Conservation (phyloP, 2,113 vertebrate species). For the Sander vitreus region DNA sequence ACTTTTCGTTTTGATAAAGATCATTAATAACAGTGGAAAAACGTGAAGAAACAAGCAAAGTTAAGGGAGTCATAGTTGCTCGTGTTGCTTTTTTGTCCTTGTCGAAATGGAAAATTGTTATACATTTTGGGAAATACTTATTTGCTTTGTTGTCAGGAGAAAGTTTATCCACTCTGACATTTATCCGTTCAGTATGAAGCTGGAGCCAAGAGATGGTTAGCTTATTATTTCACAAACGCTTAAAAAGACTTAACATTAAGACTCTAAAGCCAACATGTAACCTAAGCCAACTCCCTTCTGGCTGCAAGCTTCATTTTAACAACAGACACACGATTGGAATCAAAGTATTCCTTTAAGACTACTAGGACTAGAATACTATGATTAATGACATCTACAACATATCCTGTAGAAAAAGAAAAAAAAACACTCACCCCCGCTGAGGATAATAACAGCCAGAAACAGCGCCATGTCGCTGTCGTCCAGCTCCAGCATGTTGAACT, state of each 20-base stretch:
- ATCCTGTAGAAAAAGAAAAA: neutral
- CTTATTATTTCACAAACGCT: too few relatives aligned
- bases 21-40: neutral
- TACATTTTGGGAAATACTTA: neutral
- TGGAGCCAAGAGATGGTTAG: too few relatives aligned
- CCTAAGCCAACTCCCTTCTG: neutral
- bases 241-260: too few relatives aligned
- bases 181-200: too few relatives aligned
- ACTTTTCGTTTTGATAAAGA: neutral
- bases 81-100: too few relatives aligned
- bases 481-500: slow-evolving; percentile 97
- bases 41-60: neutral
- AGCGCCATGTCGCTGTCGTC: slow-evolving; percentile 98
- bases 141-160: neutral
- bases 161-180: neutral
- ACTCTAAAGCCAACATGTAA: neutral
- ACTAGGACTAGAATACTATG: neutral
- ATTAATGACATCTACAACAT: neutral
- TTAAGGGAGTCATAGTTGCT: neutral
- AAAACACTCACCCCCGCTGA: slow-evolving; percentile 92
- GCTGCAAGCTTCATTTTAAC: neutral
- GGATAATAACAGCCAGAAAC: slow-evolving; percentile 98
- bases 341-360: neutral
- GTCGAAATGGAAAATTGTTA: too few relatives aligned
- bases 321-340: neutral